Conservation (phyloP, 2,113 vertebrate genomes). For the Mobula hypostoma region DNA sequence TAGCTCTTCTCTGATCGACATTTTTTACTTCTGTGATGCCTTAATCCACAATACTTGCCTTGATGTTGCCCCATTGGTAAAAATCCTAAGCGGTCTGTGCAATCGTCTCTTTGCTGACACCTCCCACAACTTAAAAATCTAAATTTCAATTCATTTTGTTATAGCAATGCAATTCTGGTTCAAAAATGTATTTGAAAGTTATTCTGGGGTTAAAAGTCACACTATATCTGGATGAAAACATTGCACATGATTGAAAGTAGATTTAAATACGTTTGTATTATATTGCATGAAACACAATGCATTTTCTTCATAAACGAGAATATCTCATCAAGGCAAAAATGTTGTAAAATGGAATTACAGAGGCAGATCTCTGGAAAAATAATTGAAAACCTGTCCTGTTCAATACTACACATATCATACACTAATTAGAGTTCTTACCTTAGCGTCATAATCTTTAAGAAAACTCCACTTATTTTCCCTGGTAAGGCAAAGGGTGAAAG, state of each 20-base stretch:
- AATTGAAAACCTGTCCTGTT: neutral
- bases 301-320: neutral
- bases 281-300: neutral
- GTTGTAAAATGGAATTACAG: neutral
- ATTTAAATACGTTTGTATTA: no score
- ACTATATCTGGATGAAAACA: neutral
- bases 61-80: neutral
- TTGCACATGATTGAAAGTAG: neutral
- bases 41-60: no score
- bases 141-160: neutral
- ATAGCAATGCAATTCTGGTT: neutral
- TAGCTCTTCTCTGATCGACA: no score
- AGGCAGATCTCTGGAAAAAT: neutral
- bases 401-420: neutral
- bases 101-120: neutral
- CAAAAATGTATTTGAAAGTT: neutral
- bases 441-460: conserved; percentile 64
- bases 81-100: neutral
- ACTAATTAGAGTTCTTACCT: conserved; percentile 54
- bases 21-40: no score
- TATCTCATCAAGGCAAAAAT: neutral
- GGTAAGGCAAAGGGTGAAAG: conserved; percentile 34
- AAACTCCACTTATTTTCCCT: conserved; percentile 77
- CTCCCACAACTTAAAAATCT: neutral
- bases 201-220: neutral